Evolutionary conservation across 2,113 vertebrate species (phyloP).

Genomic region (Scolopax mira): DNA sequence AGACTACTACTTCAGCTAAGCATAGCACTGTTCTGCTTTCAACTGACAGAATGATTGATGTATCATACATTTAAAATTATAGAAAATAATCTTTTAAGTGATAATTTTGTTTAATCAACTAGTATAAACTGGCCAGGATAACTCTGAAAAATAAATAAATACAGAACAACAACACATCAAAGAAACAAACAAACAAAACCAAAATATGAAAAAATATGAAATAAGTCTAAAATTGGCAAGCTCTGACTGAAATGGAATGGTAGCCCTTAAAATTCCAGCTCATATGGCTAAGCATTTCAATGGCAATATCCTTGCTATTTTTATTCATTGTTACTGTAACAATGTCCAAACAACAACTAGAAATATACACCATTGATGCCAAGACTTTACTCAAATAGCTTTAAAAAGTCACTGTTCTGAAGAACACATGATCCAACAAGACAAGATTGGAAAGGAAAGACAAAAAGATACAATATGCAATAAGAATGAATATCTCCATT

Average conservation of each 20-base stretch:
- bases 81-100: slow-evolving; percentile 17
- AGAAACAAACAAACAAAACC: background rate
- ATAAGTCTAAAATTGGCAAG: background rate
- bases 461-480: background rate
- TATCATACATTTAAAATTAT: background rate
- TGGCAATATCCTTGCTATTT: background rate
- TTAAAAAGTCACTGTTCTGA: background rate
- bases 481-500: background rate
- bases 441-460: background rate
- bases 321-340: background rate
- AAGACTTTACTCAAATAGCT: background rate
- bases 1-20: background rate
- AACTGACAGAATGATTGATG: slow-evolving; percentile 7
- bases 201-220: background rate
- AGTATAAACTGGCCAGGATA: background rate
- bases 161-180: background rate
- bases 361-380: background rate
- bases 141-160: background rate
- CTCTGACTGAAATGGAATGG: background rate
- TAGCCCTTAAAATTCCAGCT: background rate
- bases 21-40: background rate
- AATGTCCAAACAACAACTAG: background rate
- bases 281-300: background rate
- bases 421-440: background rate
- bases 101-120: background rate